Evolutionary conservation across 2,113 vertebrate genomes (phyloP).

Genomic region (Motacilla alba): DNA sequence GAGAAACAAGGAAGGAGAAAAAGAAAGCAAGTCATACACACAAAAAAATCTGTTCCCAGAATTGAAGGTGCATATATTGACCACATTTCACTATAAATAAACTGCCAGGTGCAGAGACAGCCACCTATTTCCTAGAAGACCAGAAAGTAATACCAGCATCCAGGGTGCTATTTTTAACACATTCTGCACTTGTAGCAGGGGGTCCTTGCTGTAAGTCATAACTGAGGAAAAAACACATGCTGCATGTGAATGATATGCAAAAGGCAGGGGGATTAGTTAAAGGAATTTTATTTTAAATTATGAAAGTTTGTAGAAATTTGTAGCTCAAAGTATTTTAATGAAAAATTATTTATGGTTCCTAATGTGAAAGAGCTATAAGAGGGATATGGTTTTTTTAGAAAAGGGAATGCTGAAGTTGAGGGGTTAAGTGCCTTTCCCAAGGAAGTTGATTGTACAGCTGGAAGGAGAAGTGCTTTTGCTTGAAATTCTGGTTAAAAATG

Average conservation of each 20-base stretch:
- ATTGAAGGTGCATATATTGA: not conserved
- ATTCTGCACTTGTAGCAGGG: not conserved
- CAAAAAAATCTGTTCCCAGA: not conserved
- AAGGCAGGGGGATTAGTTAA: not conserved
- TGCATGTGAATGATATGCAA: not conserved
- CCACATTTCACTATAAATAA: not conserved
- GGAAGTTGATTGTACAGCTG: not conserved
- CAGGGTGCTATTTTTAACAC: not conserved
- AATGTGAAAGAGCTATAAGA: not conserved
- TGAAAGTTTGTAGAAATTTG: not conserved
- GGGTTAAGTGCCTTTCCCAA: not conserved
- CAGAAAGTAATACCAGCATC: not conserved
- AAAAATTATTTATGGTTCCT: not conserved
- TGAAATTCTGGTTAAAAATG: not conserved
- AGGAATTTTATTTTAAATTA: accelerated
- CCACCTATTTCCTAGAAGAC: not conserved
- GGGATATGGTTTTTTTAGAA: not conserved
- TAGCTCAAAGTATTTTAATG: not conserved
- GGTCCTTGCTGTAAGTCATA: not conserved
- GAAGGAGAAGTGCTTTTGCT: not conserved
- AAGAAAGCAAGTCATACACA: not conserved
- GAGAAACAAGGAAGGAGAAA: not conserved
- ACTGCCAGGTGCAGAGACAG: not conserved
- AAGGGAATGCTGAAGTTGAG: not conserved
- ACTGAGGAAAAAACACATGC: not conserved